Percentiles rank a stretch among this genome's conserved stretches.
These are phyloP conservation scores for Coenonympha glycerion DNA, from an alignment of 2,888 invertebrate genomes.

Conservation along the genomic window DNA sequence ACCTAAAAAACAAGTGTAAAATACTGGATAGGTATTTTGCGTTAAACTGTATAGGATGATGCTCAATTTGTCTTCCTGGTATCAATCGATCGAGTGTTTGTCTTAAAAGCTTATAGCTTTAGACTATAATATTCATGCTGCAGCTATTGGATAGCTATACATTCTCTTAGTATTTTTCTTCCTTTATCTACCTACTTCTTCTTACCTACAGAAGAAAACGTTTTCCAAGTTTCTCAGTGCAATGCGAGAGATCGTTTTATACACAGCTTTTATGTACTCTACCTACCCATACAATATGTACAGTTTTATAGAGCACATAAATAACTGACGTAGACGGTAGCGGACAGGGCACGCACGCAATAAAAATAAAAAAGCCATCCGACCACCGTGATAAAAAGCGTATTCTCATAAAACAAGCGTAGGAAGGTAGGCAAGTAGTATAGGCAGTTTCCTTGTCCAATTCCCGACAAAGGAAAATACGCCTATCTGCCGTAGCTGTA, in stretches of 20 bases:
- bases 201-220: not conserved
- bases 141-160: too few species aligned
- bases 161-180: too few species aligned
- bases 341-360: conserved; percentile 48
- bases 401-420: conserved; percentile 38
- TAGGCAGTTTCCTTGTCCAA: conserved; percentile 27
- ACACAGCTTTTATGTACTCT: conserved; percentile 8
- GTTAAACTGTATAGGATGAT: too few species aligned
- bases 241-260: not conserved
- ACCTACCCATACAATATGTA: not conserved
- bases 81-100: too few species aligned
- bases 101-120: too few species aligned
- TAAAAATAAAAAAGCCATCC: conserved; percentile 63
- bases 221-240: not conserved
- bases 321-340: conserved; percentile 55
- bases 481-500: too few species aligned
- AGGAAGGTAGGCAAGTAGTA: too few species aligned
- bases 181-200: too few species aligned
- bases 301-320: conserved; percentile 43
- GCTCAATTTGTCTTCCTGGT: too few species aligned
- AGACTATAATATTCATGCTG: too few species aligned
- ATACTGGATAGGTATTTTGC: too few species aligned
- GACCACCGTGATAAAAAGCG: conserved; percentile 50
- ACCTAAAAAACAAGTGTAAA: too few species aligned
- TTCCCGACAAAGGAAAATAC: conserved; percentile 9